These are phyloP conservation scores for Leptarthrus brevirostris DNA, from an alignment of 2,888 invertebrate species.

Conservation along the genomic window DNA sequence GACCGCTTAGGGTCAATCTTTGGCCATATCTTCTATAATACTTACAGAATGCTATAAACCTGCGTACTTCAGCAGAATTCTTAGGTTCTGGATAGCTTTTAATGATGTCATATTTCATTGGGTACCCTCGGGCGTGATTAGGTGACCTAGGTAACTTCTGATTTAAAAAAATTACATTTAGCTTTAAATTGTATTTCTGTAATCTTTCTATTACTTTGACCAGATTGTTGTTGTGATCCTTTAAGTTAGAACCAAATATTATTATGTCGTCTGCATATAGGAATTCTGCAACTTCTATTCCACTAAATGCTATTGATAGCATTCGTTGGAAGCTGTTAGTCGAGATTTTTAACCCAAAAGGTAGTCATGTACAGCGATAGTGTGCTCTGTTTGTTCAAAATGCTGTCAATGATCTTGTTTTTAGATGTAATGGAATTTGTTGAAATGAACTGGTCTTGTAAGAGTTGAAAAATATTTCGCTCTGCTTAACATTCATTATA, in stretches of 20 bases:
- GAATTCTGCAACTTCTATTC: conserved; percentile 42
- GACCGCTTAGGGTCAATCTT: no score
- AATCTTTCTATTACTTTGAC: conserved; percentile 36
- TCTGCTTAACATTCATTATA: no score
- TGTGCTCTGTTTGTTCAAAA: conserved; percentile 52
- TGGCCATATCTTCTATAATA: conserved; percentile 53
- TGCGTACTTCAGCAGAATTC: conserved; percentile 42
- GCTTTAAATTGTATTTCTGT: conserved; percentile 46
- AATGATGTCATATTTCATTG: conserved; percentile 48
- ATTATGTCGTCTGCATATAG: conserved; percentile 55
- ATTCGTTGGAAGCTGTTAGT: conserved; percentile 54
- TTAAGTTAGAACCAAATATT: conserved; percentile 44
- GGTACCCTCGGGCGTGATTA: conserved; percentile 40
- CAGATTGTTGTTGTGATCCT: conserved; percentile 50
- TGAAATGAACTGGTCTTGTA: background rate
- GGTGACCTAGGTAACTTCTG: conserved; percentile 46
- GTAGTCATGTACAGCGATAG: conserved; percentile 54
- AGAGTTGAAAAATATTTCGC: no score
- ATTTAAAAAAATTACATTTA: conserved; percentile 49
- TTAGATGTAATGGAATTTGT: conserved; percentile 48
- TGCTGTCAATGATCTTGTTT: conserved; percentile 47
- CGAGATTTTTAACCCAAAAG: conserved; percentile 54
- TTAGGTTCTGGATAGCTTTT: conserved; percentile 53
- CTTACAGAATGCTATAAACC: conserved; percentile 52
- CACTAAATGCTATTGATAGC: conserved; percentile 53